Percentiles rank a stretch among this genome's conserved stretches.
These are phyloP conservation scores for Maconellicoccus hirsutus DNA, from an alignment of 1,140 invertebrate genomes.

Conservation along the genomic window DNA sequence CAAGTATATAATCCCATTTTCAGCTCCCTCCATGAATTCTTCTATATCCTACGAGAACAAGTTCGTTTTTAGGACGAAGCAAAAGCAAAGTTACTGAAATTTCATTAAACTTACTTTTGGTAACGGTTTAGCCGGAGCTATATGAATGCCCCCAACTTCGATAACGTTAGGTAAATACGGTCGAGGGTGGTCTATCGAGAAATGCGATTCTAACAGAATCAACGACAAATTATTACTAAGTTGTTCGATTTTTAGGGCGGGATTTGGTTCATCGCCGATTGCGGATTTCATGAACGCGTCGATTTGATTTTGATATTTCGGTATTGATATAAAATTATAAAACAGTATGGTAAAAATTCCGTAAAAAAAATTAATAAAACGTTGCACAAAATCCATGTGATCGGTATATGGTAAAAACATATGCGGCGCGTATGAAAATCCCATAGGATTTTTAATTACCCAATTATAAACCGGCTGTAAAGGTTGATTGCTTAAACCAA, in stretches of 20 bases:
- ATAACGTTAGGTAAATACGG: constrained; percentile 34
- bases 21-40: constrained; percentile 28
- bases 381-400: background rate
- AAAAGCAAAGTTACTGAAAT: too few species aligned
- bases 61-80: too few species aligned
- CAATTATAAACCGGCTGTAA: background rate
- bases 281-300: background rate
- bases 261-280: background rate
- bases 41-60: constrained; percentile 13
- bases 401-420: background rate
- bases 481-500: constrained; percentile 39
- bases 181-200: constrained; percentile 31
- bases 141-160: constrained; percentile 38
- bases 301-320: background rate
- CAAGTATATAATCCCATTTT: constrained; percentile 30
- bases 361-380: background rate
- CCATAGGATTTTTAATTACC: background rate
- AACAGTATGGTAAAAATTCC: too few species aligned
- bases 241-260: constrained; percentile 22
- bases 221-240: constrained; percentile 34
- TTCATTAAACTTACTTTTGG: too few species aligned
- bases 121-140: constrained; percentile 40
- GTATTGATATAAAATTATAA: background rate
- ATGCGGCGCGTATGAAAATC: background rate
- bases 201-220: constrained; percentile 38